Base-by-base conservation (phyloP, 2,888 invertebrate genomes). In the Coleophora deauratella region DNA sequence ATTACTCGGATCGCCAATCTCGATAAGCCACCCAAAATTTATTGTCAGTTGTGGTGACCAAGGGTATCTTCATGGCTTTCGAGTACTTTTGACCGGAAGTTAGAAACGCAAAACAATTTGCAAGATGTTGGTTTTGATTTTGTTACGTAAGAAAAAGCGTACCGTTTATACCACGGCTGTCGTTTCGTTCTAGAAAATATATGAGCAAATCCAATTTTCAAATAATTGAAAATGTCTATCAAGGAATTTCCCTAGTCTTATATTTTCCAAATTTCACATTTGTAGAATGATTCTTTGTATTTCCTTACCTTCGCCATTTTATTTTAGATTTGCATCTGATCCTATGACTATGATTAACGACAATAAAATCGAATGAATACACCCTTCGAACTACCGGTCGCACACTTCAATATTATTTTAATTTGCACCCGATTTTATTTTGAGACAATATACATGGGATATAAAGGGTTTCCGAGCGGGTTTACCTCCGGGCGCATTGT, bases 351-450 rank as follows among this genome's bases (percentile, higher is more conserved):
- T 9, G 31, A 11, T 9, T 31, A 9, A 31, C 52, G 44, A 48
- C 52, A 51, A 55, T 55, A 54, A 52, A 65, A 51, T 46, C 57
- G 56, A 51, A 60, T 62, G 55, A 56, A 66, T 64, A 57, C 3
- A 59, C 53, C 58, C 46, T 52, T 51, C 53, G 59, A 52, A 52
- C 57, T 60, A 58, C 58, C 56, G 61, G 64, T 63, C 60, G 53
- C 62, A 54, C 46, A 57, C 57, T 63, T 69, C 66, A 70, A 71
- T 71, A 72, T 71, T 72, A 78, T 81, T 82, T 76, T 78, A 84
- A 84, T 85, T 85, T 81, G 84, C 84, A 84, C 85, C 85, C 84
- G 84, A 82, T 80, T 78, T 82, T 74, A 77, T 80, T 74, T 75
- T 79, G 81, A 84, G 81, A 84, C 82, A 84, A 85, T 84, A 75